Evolutionary conservation across 1,140 invertebrate genomes (phyloP).

Genomic region (Leptinotarsa lineolata): DNA sequence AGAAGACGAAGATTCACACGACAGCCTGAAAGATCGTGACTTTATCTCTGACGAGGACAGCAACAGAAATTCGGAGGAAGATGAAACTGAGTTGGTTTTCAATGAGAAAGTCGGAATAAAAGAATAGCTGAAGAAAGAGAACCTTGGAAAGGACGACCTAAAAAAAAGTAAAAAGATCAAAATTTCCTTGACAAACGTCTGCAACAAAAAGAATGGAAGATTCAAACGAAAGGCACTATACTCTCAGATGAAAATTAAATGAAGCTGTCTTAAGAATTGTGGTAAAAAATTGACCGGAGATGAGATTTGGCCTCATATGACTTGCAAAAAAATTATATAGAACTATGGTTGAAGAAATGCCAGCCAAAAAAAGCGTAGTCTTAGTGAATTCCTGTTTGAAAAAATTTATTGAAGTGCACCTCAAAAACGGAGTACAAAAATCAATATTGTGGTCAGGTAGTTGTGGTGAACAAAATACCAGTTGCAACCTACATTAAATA

Average conservation of each 20-base stretch:
- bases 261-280: not conserved
- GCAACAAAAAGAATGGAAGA: not conserved
- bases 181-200: not conserved
- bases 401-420: not conserved
- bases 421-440: no score
- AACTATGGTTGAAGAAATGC: not conserved
- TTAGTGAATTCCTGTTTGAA: not conserved
- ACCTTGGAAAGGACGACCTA: not conserved
- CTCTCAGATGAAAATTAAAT: not conserved
- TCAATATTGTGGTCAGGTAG: no score
- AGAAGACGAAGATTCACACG: not conserved
- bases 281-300: not conserved
- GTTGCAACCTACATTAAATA: not conserved
- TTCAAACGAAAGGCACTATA: not conserved
- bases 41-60: not conserved
- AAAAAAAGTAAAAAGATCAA: not conserved
- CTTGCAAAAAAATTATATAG: not conserved
- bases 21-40: not conserved
- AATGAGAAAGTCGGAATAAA: not conserved
- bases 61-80: not conserved
- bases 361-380: not conserved
- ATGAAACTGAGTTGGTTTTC: not conserved
- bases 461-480: no score
- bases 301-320: not conserved
- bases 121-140: not conserved